Evolutionary conservation across 1,140 invertebrate genomes (phyloP).

Genomic region (Zophobas atratus): DNA sequence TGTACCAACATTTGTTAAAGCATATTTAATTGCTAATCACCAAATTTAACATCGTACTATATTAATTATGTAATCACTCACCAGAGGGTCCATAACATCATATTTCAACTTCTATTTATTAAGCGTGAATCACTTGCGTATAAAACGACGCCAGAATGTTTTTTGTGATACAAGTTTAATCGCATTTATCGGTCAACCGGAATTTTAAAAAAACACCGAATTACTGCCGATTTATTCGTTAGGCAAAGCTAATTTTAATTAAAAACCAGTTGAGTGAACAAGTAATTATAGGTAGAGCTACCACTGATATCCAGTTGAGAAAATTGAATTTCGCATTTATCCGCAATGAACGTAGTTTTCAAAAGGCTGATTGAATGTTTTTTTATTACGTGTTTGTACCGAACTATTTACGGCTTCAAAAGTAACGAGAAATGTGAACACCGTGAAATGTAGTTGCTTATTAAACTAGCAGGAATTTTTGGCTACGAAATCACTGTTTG

Average conservation of each 20-base stretch:
- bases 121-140: no score
- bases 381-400: not conserved
- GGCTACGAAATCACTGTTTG: no score
- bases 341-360: conserved; percentile 20
- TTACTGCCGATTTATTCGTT: conserved; percentile 38
- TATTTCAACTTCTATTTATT: no score
- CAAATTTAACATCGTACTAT: no score
- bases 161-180: conserved; percentile 2
- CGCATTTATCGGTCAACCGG: conserved; percentile 4
- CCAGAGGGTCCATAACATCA: no score
- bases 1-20: no score
- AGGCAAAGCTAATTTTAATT: conserved; percentile 37
- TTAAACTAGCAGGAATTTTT: no score
- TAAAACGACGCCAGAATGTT: not conserved
- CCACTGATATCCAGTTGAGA: conserved; percentile 23
- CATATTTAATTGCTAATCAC: no score
- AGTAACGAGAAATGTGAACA: no score
- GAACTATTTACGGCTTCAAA: not conserved
- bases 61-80: no score
- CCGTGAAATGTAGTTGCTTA: no score
- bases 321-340: conserved; percentile 33
- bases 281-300: conserved; percentile 31
- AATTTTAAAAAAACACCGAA: conserved; percentile 31
- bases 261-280: conserved; percentile 37
- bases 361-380: conserved; percentile 18